Evolutionary conservation across 2,888 invertebrate genomes (phyloP).

Genomic region (Leptinotarsa rubiginosa): DNA sequence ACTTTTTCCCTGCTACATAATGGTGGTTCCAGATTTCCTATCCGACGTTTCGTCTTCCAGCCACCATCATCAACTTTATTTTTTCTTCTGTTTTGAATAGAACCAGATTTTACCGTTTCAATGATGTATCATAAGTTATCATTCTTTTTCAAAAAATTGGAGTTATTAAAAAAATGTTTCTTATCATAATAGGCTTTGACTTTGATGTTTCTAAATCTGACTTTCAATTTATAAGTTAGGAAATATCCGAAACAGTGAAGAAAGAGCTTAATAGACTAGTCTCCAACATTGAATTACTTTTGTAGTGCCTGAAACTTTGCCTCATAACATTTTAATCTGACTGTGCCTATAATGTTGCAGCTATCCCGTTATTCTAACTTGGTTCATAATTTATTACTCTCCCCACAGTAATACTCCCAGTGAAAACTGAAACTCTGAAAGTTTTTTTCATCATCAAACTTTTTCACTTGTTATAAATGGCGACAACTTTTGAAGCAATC

Average conservation of each 20-base stretch:
- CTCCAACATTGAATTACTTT: conserved; percentile 6
- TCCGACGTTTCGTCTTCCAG: too few species aligned
- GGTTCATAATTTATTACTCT: conserved; percentile 42
- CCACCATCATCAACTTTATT: too few species aligned
- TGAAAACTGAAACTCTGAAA: conserved; percentile 36
- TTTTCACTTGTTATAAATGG: conserved; percentile 47
- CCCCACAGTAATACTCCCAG: conserved; percentile 18
- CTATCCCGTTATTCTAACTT: conserved; percentile 33
- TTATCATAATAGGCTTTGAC: too few species aligned
- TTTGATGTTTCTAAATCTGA: too few species aligned
- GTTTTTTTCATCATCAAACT: conserved; percentile 37
- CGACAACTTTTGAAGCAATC: conserved; percentile 49
- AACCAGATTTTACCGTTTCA: too few species aligned
- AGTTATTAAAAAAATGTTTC: too few species aligned
- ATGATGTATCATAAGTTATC: too few species aligned
- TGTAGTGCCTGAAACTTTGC: not conserved
- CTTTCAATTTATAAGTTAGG: not conserved
- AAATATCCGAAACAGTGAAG: not conserved
- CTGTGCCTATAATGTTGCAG: conserved; percentile 26
- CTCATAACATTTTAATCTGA: conserved; percentile 20
- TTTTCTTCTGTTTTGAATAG: too few species aligned
- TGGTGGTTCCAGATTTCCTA: too few species aligned
- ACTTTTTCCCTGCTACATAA: too few species aligned
- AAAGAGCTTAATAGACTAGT: not conserved
- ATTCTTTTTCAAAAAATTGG: too few species aligned